Percentiles rank a stretch among this genome's conserved stretches.
These are phyloP conservation scores for Fringilla coelebs DNA, from an alignment of 2,797 vertebrate species.

Conservation along the genomic window DNA sequence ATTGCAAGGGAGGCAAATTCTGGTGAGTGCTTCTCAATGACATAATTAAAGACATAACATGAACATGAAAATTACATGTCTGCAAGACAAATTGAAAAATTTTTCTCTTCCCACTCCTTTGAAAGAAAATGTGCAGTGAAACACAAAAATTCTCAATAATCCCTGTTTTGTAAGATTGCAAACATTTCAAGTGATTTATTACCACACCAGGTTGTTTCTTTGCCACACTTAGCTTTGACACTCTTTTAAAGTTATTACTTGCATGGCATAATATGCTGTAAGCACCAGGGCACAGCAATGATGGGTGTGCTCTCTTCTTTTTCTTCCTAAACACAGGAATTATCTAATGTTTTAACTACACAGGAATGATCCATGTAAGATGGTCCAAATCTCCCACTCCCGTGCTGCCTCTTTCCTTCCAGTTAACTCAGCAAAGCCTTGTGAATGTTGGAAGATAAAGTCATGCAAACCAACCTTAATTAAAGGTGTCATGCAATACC, in stretches of 20 bases:
- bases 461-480: constrained; percentile 18
- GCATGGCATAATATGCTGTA: background rate
- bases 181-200: constrained; percentile 42
- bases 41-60: background rate
- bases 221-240: constrained; percentile 46
- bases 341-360: background rate
- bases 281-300: background rate
- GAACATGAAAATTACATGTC: background rate
- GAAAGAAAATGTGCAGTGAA: background rate
- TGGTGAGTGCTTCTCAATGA: background rate
- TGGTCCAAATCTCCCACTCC: background rate
- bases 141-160: background rate
- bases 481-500: background rate
- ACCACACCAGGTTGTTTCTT: constrained; percentile 37
- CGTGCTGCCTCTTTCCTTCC: background rate
- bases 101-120: background rate
- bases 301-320: constrained; percentile 31
- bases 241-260: constrained; percentile 18
- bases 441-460: constrained; percentile 9
- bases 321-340: constrained; percentile 1
- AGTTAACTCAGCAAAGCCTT: constrained; percentile 23
- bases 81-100: constrained; percentile 2
- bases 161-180: constrained; percentile 3
- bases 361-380: background rate
- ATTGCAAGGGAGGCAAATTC: background rate